These are phyloP conservation scores for Erythrocercus mccallii DNA, from an alignment of 2,113 vertebrate genomes.

Conservation along the genomic window DNA sequence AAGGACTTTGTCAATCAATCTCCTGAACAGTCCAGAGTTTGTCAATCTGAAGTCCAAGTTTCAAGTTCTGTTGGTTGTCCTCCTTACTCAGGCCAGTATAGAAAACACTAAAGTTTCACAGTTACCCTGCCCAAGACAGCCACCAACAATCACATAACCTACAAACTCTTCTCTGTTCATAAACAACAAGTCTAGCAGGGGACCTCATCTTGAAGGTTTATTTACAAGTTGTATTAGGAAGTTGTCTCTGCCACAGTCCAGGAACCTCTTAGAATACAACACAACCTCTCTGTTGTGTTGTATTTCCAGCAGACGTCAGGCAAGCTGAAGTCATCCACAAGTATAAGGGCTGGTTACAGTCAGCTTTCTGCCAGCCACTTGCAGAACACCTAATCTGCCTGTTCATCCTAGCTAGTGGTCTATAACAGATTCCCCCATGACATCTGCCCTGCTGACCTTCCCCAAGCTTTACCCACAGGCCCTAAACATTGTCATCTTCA, in stretches of 20 bases:
- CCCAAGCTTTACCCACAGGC: not conserved
- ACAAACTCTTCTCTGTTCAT: not conserved
- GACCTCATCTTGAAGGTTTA: not conserved
- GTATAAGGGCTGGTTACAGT: not conserved
- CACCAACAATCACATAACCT: too few species aligned
- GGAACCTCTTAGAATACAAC: not conserved
- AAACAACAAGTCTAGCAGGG: not conserved
- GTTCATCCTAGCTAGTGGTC: not conserved
- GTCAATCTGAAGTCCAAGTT: not conserved
- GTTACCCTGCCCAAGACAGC: not conserved
- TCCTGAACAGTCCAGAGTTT: not conserved
- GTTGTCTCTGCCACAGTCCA: not conserved
- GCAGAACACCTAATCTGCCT: rapidly evolving
- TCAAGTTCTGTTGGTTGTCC: not conserved
- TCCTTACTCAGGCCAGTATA: not conserved
- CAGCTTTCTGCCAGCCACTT: not conserved
- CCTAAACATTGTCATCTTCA: not conserved
- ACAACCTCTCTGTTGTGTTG: not conserved
- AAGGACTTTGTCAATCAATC: not conserved
- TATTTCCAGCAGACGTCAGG: not conserved
- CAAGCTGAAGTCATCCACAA: not conserved
- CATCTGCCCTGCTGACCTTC: rapidly evolving
- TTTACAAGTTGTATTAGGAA: not conserved
- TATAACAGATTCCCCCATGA: not conserved
- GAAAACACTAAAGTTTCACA: not conserved